Base-by-base conservation (phyloP, 2,888 invertebrate species). In the Stegophylla sp. region DNA sequence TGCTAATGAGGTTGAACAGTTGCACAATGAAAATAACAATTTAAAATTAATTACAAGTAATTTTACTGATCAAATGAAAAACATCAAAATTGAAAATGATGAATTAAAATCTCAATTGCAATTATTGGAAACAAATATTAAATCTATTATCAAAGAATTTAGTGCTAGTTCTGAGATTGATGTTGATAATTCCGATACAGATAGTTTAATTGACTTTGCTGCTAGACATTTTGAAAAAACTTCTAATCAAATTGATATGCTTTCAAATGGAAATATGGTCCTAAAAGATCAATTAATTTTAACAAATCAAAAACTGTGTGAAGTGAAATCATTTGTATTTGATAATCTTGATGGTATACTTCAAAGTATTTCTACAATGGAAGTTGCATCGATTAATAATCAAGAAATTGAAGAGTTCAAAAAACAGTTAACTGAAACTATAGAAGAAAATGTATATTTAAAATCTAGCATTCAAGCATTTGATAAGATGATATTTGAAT, bases 21-120 rank as follows among this genome's bases (percentile, higher is more conserved):
- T 79, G 17, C 77, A 71, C 61, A 15, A 23, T 79, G 77, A 71
- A 69, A 79, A 79, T 23, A 79, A 69, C 7, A 79, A 79, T 71
- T 63, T 79, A 23, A 79, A 79, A 63, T 71, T 48, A 41, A n/a
- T 63, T 17, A 23, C 45, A 23, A 26, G 45, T 48, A 23, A 79
- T 23, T 51, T 28, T 51, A 61, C 15, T n/a, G 23, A 13, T 41
- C n/a, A 61, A 3, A 51, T 71, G 3, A 48, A 59, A 23, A 61
- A 51, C 0, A 34, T 51, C 23, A 41, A 51, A 69, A 23, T 13
- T 34, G 56, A 71, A 63, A 79, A 61, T 79, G 1, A 41, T 63
- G 23, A 51, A 23, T 71, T 79, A 13, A 69, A 23, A n/a, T 51
- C 41, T 26, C 10, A 79, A n/a, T 26, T 61, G 13, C 51, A 71